Percentiles rank a stretch among this genome's conserved stretches.
phyloP scores from a whole-genome alignment of 2,113 vertebrate genomes.

The Xenopus borealis region DNA sequence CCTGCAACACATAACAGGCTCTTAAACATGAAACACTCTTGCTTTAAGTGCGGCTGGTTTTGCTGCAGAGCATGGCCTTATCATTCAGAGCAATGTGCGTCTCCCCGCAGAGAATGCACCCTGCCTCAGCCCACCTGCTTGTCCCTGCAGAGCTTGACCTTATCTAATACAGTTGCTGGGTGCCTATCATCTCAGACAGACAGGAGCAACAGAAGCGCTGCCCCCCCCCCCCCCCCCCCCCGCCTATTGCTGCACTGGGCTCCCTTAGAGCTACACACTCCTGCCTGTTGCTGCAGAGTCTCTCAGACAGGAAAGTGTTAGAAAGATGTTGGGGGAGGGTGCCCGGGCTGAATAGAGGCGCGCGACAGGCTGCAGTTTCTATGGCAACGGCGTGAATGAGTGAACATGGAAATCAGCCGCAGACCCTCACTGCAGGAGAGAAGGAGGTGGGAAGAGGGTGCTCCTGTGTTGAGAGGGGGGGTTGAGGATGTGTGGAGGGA shows the following conservation, averaged over 20 bases:
- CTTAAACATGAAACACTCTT: background rate
- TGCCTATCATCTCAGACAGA: background rate
- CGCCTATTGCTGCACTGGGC: constrained; percentile 26
- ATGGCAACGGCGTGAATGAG: constrained; percentile 44
- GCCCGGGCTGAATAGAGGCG: constrained; percentile 32
- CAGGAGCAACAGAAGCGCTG: too few species aligned
- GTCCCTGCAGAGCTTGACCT: background rate
- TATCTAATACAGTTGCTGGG: background rate
- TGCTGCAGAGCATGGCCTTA: background rate
- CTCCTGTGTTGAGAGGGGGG: constrained; percentile 26
- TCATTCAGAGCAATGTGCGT: background rate
- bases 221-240: background rate
- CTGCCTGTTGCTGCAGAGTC: constrained; percentile 37
- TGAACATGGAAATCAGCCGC: constrained; percentile 45
- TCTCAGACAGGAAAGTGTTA: constrained; percentile 36
- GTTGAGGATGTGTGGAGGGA: constrained; percentile 18
- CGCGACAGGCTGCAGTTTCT: constrained; percentile 44
- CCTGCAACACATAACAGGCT: background rate
- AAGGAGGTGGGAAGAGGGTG: constrained; percentile 29
- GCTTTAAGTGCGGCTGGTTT: background rate
- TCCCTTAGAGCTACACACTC: background rate
- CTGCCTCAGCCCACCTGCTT: background rate
- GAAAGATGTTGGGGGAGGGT: constrained; percentile 20
- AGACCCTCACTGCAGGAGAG: constrained; percentile 45
- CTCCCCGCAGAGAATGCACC: background rate